A percentile compares a stretch with the other conserved stretches of the same genome.
Conservation (phyloP, 2,113 vertebrate species). For the Notarius quadriscutis region DNA sequence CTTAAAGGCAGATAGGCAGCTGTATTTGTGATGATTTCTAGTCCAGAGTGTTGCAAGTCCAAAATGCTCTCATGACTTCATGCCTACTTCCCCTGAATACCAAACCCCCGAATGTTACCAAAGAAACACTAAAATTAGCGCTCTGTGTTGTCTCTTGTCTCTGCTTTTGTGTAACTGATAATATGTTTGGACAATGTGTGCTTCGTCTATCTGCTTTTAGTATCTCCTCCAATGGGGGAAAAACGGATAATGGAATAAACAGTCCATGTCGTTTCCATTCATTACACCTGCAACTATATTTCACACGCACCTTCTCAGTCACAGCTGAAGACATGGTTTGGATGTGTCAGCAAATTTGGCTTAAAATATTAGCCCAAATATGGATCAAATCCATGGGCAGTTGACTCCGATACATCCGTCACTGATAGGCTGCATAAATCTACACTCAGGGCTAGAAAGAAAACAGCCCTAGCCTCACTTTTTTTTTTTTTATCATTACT, state of each 20-base stretch:
- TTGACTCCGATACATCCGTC: neutral
- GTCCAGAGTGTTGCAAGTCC: neutral
- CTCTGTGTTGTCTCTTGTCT: neutral
- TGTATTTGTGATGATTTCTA: neutral
- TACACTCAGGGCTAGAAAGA: neutral
- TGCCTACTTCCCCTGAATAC: neutral
- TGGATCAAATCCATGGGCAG: neutral
- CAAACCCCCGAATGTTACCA: neutral
- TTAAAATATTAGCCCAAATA: neutral
- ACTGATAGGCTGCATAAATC: neutral
- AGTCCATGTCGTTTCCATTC: neutral
- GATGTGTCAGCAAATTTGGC: neutral
- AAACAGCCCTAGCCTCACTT: neutral
- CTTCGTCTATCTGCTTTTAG: neutral
- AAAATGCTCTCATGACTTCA: neutral
- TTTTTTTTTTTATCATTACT: neutral
- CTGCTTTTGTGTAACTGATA: neutral
- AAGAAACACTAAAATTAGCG: neutral
- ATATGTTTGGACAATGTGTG: neutral
- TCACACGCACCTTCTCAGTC: neutral
- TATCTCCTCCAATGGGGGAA: too few relatives aligned
- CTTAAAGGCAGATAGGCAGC: neutral
- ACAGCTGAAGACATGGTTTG: neutral
- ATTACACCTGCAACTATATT: neutral
- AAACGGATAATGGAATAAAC: neutral